Conservation (phyloP, 1,140 invertebrate genomes). For the Habropoda laboriosa region DNA sequence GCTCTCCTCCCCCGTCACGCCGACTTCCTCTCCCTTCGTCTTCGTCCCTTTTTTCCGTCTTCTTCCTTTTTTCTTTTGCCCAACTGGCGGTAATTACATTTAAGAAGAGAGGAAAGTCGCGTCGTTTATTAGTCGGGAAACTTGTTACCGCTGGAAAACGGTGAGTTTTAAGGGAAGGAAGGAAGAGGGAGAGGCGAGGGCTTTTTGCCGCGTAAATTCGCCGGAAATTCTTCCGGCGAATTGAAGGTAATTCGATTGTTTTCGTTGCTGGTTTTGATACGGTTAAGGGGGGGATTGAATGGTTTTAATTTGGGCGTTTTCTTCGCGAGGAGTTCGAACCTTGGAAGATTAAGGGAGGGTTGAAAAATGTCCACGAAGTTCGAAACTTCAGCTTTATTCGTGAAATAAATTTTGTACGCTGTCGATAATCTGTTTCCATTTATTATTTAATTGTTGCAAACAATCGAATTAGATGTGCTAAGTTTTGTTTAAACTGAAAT, state of each 20-base stretch:
- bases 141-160: conserved; percentile 23
- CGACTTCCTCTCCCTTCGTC: too few relatives aligned
- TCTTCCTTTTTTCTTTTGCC: background rate
- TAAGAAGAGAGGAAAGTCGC: conserved; percentile 28
- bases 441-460: too few relatives aligned
- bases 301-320: background rate
- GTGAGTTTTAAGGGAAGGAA: background rate
- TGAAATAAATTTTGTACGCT: too few relatives aligned
- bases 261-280: conserved; percentile 4
- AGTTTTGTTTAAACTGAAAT: too few relatives aligned
- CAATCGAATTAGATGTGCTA: too few relatives aligned
- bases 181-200: background rate
- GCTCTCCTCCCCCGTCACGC: too few relatives aligned
- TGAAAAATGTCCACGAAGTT: too few relatives aligned
- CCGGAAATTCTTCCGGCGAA: conserved; percentile 9
- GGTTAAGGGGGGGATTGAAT: background rate
- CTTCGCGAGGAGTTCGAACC: background rate
- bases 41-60: background rate
- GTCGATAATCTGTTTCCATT: too few relatives aligned
- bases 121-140: conserved; percentile 33
- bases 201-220: conserved; percentile 14
- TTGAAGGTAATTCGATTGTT: conserved; percentile 20
- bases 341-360: too few relatives aligned
- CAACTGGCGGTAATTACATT: conserved; percentile 30
- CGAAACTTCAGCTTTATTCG: too few relatives aligned